These are phyloP conservation scores for Spilarctia lutea DNA, from an alignment of 2,888 invertebrate genomes.

Conservation along the genomic window DNA sequence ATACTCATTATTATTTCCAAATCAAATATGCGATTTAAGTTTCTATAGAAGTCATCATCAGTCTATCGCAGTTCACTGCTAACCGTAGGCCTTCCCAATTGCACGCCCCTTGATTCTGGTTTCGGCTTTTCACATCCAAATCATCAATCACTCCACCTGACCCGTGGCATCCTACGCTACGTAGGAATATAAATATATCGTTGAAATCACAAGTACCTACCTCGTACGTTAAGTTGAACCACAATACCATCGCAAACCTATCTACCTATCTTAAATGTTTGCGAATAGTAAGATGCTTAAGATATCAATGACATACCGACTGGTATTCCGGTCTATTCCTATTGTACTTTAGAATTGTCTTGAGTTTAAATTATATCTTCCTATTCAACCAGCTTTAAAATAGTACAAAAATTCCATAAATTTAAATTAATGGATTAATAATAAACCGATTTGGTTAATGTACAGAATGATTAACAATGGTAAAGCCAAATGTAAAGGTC, in stretches of 20 bases:
- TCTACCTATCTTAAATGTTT: background rate
- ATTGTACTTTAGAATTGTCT: background rate
- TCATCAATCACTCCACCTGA: too few species aligned
- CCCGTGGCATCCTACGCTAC: too few species aligned
- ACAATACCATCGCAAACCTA: background rate
- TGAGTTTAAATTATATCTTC: background rate
- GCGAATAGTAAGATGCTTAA: background rate
- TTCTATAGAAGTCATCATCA: too few species aligned
- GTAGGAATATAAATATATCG: background rate
- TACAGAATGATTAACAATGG: slow-evolving; percentile 25
- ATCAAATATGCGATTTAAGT: too few species aligned
- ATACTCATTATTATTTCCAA: too few species aligned
- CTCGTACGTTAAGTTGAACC: background rate
- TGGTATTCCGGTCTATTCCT: background rate
- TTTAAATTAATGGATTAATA: slow-evolving; percentile 24
- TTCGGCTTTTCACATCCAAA: background rate
- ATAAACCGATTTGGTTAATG: slow-evolving; percentile 34
- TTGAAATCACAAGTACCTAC: background rate
- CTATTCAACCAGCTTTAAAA: background rate
- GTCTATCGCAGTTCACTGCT: too few species aligned
- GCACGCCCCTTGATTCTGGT: too few species aligned
- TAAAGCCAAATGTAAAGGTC: slow-evolving; percentile 41
- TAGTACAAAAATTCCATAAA: slow-evolving; percentile 10
- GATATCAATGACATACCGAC: background rate
- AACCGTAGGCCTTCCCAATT: too few species aligned